phyloP scores from a whole-genome alignment of 2,888 invertebrate genomes.

The Rotaria socialis region DNA sequence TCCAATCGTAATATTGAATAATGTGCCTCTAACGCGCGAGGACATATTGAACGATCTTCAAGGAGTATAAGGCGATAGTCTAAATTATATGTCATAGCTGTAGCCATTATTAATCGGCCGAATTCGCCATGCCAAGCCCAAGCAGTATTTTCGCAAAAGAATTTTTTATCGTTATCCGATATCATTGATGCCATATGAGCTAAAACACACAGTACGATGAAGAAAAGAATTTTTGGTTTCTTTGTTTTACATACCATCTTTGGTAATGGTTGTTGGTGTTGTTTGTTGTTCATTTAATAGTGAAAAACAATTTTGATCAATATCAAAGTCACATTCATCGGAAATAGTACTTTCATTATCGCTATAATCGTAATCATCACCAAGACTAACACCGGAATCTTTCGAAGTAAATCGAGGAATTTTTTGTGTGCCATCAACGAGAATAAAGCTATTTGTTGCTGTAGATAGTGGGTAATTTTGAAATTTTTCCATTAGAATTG shows the following conservation, averaged over 20 bases:
- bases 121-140: conserved; percentile 17
- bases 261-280: neutral
- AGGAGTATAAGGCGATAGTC: conserved; percentile 20
- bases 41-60: neutral
- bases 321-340: neutral
- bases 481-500: neutral
- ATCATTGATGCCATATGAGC: neutral
- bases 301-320: neutral
- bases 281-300: neutral
- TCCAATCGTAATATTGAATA: neutral
- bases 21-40: neutral
- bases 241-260: neutral
- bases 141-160: neutral
- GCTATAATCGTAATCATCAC: neutral
- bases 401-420: neutral
- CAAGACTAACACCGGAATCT: neutral
- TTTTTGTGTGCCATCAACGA: neutral
- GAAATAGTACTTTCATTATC: neutral
- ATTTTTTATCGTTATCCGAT: neutral
- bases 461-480: neutral
- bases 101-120: neutral
- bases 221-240: too few relatives aligned
- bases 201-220: neutral
- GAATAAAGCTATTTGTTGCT: neutral
- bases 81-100: neutral